Conservation (phyloP, 2,113 vertebrate genomes). For the Gallinago undulata region DNA sequence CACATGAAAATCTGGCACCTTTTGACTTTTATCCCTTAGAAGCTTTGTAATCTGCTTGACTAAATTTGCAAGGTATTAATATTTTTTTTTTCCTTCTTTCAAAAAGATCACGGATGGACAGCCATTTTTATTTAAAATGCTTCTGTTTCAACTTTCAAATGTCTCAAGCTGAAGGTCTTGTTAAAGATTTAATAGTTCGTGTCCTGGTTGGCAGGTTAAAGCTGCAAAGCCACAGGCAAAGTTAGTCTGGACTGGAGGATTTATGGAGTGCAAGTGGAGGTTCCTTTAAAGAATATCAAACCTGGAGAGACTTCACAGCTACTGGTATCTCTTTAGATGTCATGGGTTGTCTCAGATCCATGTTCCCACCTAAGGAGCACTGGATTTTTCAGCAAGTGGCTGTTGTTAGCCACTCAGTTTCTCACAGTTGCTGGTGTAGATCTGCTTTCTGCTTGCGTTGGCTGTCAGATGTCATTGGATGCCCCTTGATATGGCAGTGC, state of each 20-base stretch:
- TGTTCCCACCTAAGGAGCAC: not conserved
- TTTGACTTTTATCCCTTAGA: constrained; percentile 4
- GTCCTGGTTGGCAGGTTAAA: not conserved
- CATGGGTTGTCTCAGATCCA: not conserved
- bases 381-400: not conserved
- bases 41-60: not conserved
- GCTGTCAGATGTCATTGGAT: not conserved
- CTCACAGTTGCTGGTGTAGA: not conserved
- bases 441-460: not conserved
- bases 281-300: not conserved
- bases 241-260: not conserved
- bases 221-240: not conserved
- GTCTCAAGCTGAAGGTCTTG: not conserved
- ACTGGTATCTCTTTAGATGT: not conserved
- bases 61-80: not conserved
- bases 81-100: not conserved
- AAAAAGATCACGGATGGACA: not conserved
- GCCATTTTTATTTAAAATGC: not conserved
- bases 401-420: not conserved
- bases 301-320: not conserved
- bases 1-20: not conserved
- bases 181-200: not conserved
- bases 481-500: not conserved
- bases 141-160: not conserved
- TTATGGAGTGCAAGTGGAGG: not conserved